Conservation (phyloP, 2,113 vertebrate genomes). For the Lepidiolamprologus cunningtoni region DNA sequence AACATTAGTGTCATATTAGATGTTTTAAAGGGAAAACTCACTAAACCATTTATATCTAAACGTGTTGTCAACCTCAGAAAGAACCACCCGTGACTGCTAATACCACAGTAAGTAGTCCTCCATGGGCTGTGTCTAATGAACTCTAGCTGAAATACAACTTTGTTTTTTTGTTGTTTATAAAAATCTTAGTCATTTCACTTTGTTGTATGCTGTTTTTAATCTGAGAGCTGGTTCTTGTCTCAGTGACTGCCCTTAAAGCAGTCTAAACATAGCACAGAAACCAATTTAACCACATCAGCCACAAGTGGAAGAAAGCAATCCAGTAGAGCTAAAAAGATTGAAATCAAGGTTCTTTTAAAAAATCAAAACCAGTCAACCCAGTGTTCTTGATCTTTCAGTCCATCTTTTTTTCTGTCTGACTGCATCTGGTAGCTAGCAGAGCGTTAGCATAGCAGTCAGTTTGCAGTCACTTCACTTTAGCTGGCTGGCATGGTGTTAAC, state of each 20-base stretch:
- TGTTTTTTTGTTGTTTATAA: background rate
- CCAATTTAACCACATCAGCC: background rate
- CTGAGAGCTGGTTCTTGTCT: background rate
- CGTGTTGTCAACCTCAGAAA: background rate
- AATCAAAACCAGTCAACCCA: conserved; percentile 1
- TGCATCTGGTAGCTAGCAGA: background rate
- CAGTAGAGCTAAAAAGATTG: background rate
- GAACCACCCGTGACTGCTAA: background rate
- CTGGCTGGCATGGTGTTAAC: conserved; percentile 45
- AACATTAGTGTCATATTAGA: background rate
- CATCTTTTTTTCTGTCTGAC: background rate
- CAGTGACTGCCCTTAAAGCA: background rate
- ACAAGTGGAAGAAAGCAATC: background rate
- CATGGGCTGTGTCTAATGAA: background rate
- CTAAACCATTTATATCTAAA: background rate
- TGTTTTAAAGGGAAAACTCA: background rate
- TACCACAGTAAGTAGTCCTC: background rate
- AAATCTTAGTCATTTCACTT: background rate
- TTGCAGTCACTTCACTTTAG: background rate
- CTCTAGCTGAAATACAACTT: background rate
- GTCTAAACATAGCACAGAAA: background rate
- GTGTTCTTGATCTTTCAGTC: background rate
- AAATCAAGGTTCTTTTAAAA: conserved; percentile 11
- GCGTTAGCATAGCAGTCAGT: background rate
- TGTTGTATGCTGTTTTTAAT: background rate